Conservation (phyloP, 2,797 vertebrate species). For the Tragelaphus eurycerus region DNA sequence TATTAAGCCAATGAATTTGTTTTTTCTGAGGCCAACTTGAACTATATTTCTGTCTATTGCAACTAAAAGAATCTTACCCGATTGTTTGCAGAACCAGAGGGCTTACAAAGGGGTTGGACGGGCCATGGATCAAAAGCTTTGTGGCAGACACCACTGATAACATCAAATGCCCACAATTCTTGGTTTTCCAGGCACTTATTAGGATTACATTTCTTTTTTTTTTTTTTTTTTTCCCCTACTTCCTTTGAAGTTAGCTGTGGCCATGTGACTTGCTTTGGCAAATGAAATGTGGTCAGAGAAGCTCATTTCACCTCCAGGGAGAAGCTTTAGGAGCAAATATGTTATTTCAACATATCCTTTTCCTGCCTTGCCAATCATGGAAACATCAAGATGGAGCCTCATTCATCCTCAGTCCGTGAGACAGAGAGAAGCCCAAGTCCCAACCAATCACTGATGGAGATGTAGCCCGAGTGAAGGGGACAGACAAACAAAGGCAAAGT, state of each 20-base stretch:
- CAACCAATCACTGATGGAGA: too few relatives aligned
- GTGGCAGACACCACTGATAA: fast-evolving
- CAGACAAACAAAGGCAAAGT: neutral
- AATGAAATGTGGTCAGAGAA: neutral
- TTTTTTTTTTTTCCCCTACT: fast-evolving
- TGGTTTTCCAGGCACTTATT: neutral
- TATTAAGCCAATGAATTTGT: neutral
- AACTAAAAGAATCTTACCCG: neutral
- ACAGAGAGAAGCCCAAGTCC: neutral
- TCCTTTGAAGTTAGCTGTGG: neutral
- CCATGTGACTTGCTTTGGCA: neutral
- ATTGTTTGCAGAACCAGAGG: neutral
- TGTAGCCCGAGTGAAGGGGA: fast-evolving
- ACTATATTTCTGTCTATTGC: neutral
- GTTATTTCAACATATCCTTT: neutral
- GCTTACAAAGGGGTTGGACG: neutral
- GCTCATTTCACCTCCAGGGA: neutral
- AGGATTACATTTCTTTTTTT: neutral
- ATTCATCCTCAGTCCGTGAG: neutral
- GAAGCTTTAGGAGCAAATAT: neutral
- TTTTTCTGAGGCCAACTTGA: neutral
- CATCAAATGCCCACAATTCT: neutral
- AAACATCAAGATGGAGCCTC: too few relatives aligned
- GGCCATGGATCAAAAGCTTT: neutral
- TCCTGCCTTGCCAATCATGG: neutral